Evolutionary conservation across 37 sponge, comb jelly and placozoan species (phyloP), one percentile per base, ranked within the genome.

Genomic region (Theonella swinhoei): DNA sequence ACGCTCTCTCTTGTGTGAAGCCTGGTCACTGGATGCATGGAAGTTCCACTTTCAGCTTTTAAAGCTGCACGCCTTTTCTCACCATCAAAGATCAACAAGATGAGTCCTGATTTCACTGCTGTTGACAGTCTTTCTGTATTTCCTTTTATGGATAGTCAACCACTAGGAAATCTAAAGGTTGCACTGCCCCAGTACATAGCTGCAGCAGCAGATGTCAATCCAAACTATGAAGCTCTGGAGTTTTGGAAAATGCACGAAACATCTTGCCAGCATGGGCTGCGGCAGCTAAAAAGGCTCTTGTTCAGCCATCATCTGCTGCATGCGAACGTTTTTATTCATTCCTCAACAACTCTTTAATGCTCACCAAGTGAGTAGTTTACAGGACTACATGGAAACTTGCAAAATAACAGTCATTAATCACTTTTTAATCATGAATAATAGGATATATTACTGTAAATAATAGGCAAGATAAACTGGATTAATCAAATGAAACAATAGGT

Each of bases 231-330:
- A 7, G 11, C 54, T 47, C 54, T 7, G 54, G 54, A 47, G 14
- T 47, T 47, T 47, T 47, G 54, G 54, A 47, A 14, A 47, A 47
- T 14, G 14, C 54, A 47, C 54, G 54, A 47, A 14, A 47, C 14
- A 47, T 47, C 54, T 47, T 47, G 54, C 54, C 54, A 47, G 54
- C 54, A 47, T 61, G 28, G 62, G 39, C 80, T 35, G 47, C 54
- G 3, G 80, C 70, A 35, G 69, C 80, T 23, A 79, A 42, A n/a
- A 79, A 79, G 32, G 69, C 40, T 66, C 30, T 77, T 2, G 47
- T 77, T 36, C 70, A 81, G 60, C 72, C 83, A n/a, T 82, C 83
- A 35, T 82, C 83, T 3, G 82, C 64, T 28, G 74, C 83, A 8
- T 4, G 62, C 28, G 74, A 73, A 38, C 26, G 83, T 33, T 11